A percentile compares a stretch with the other conserved stretches of the same genome.
Evolutionary conservation across 2,113 vertebrate species (phyloP).

Genomic region (Zeus faber): DNA sequence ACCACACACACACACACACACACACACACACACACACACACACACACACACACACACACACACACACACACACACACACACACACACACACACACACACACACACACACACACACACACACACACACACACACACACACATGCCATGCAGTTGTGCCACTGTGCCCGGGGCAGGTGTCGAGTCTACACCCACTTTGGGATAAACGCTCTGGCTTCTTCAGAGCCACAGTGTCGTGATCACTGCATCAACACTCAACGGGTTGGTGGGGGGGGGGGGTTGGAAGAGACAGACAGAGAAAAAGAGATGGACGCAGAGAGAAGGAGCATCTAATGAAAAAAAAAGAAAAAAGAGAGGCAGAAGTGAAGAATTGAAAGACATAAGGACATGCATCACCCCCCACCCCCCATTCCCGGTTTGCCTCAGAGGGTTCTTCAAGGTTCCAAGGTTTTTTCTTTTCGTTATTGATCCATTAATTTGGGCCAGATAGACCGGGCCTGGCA

Average conservation of each 20-base stretch:
- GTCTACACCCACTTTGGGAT: too few relatives aligned
- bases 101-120: not conserved
- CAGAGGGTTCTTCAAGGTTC: slow-evolving; percentile 9
- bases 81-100: not conserved
- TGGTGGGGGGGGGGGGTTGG: not conserved
- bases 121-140: not conserved
- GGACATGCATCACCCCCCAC: not conserved
- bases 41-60: not conserved
- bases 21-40: not conserved
- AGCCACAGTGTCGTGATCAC: too few relatives aligned
- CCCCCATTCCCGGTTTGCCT: not conserved
- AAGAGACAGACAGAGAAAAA: not conserved
- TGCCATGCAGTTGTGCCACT: not conserved
- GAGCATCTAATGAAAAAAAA: not conserved
- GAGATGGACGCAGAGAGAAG: not conserved
- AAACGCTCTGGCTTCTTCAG: too few relatives aligned
- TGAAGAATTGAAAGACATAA: not conserved
- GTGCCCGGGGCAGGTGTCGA: too few relatives aligned
- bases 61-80: not conserved
- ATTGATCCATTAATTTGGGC: slow-evolving; percentile 18
- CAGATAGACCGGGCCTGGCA: not conserved
- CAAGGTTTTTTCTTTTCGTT: slow-evolving; percentile 3
- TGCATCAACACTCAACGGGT: too few relatives aligned
- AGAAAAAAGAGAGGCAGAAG: too few relatives aligned
- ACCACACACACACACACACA: slow-evolving; percentile 8